Conservation (phyloP, 2,888 invertebrate genomes). For the Tortrix viridana region DNA sequence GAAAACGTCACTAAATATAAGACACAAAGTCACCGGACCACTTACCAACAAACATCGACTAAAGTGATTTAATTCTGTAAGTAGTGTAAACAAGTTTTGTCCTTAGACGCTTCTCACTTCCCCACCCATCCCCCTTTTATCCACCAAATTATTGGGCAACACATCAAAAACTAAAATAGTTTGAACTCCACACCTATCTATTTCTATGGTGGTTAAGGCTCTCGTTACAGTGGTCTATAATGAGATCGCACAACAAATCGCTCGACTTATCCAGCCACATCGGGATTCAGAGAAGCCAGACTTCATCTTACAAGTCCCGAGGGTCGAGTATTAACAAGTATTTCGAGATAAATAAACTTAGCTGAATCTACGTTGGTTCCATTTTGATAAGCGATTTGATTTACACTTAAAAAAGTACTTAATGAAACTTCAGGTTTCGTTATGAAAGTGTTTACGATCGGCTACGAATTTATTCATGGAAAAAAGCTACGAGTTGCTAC, state of each 20-base stretch:
- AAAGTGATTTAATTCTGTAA: slow-evolving; percentile 77
- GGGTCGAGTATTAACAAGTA: slow-evolving; percentile 79
- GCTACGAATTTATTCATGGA: slow-evolving; percentile 16
- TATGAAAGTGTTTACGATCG: background rate
- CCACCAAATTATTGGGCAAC: slow-evolving; percentile 59
- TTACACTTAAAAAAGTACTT: too few species aligned
- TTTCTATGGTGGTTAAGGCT: slow-evolving; percentile 51
- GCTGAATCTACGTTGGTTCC: slow-evolving; percentile 65
- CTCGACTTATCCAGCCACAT: slow-evolving; percentile 50
- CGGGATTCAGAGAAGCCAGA: slow-evolving; percentile 61
- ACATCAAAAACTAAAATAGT: slow-evolving; percentile 51
- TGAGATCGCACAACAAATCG: slow-evolving; percentile 48
- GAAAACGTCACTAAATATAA: slow-evolving; percentile 39
- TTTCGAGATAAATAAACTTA: slow-evolving; percentile 81
- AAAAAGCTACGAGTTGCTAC: slow-evolving; percentile 18
- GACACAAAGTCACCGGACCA: slow-evolving; percentile 52
- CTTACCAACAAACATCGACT: slow-evolving; percentile 62
- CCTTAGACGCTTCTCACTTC: slow-evolving; percentile 57
- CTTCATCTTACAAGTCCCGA: slow-evolving; percentile 60
- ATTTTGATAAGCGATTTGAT: slow-evolving; percentile 43
- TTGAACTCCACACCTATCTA: slow-evolving; percentile 48
- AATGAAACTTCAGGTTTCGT: background rate
- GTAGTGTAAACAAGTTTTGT: slow-evolving; percentile 79
- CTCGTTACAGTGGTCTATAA: slow-evolving; percentile 49
- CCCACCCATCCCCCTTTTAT: slow-evolving; percentile 52